Evolutionary conservation across 2,797 vertebrate genomes (phyloP), one percentile per base, ranked within the genome.

Genomic region (Muraenolepis orangiensis): DNA sequence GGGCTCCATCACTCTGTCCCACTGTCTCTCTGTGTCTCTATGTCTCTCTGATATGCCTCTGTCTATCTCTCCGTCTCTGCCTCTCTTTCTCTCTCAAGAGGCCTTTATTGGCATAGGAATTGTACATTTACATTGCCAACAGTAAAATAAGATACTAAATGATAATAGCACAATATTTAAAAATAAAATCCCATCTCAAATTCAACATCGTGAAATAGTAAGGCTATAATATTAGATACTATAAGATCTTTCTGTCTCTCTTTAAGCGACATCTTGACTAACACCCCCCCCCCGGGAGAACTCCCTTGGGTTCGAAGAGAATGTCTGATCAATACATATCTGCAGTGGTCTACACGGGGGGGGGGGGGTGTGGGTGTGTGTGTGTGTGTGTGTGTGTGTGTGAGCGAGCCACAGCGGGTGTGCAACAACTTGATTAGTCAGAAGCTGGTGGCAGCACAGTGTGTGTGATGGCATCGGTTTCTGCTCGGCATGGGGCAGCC

Each of bases 391-490:
- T 32, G 31, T 38, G 74, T 46, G 75, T n/a, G 76, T 61, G 36
- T 20, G 57, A 4, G 68, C 32, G 68, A 29, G 61, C 66, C 31
- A 4, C 20, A 28, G 30, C 57, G 70, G 31, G 36, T 70, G 67
- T 61, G 81, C 86, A 79, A 86, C 82, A 72, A 78, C 83, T 84
- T 92, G 87, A 92, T 92, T 87, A 84, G 84, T 72, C 74, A 78
- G 79, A 84, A 84, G 82, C 74, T 84, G 76, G 81, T 82, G 77
- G 76, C 82, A 88, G 88, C 87, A 91, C 91, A 92, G 80, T 77
- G 75, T 87, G 70, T 80, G 89, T 89, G 89, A 88, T 87, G 91
- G 90, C 89, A 91, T 90, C 84, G 88, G 90, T 76, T 89, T 87
- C 79, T 82, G 76, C 81, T 82, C 89, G 82, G 83, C 79, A 71